phyloP scores from a whole-genome alignment of 2,113 vertebrate species.

The Prinia subflava region DNA sequence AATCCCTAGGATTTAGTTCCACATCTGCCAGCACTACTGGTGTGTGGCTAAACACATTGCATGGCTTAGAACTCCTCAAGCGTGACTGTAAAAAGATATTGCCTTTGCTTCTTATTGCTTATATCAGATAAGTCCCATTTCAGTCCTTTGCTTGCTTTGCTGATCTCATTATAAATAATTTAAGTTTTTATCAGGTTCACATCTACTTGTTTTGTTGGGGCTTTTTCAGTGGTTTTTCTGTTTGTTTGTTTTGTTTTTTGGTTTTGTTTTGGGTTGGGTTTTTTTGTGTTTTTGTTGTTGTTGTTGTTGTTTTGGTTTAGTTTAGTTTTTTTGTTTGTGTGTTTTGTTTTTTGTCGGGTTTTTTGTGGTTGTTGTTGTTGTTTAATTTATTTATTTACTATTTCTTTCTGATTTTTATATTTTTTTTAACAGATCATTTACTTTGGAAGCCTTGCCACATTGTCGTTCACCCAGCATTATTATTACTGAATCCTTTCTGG shows the following conservation, averaged over 20 bases:
- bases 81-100: not conserved
- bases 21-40: not conserved
- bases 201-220: not conserved
- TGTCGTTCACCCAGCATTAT: not conserved
- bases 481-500: constrained; percentile 16
- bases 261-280: too few relatives aligned
- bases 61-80: not conserved
- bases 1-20: not conserved
- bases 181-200: not conserved
- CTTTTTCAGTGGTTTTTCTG: not conserved
- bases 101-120: not conserved
- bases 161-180: constrained; percentile 44
- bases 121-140: not conserved
- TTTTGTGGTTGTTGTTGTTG: not conserved
- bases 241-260: not conserved
- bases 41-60: not conserved
- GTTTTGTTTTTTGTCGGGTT: not conserved
- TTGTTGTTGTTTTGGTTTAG: not conserved
- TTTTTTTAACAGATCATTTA: not conserved
- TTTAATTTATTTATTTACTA: too few relatives aligned
- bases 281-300: not conserved
- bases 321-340: not conserved
- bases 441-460: not conserved
- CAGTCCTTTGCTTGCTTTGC: not conserved
- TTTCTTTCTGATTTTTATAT: not conserved